phyloP scores from a whole-genome alignment of 2,113 vertebrate species.

The Reinhardtius hippoglossoides region DNA sequence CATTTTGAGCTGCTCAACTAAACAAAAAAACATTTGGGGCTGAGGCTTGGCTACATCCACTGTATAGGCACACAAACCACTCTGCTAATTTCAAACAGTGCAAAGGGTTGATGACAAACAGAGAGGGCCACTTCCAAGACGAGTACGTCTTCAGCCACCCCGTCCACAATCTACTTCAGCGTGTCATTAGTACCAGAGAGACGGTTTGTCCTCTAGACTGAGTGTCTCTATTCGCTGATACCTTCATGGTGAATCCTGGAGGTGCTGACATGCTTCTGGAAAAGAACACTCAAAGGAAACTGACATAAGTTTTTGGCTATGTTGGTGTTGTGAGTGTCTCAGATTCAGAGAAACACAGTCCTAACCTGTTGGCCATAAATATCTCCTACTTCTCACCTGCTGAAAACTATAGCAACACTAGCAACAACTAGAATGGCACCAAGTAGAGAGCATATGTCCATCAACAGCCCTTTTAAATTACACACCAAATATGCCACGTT shows the following conservation, averaged over 20 bases:
- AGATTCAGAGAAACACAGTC: too few relatives aligned
- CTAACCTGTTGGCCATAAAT: too few relatives aligned
- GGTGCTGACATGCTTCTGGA: background rate
- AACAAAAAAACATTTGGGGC: slow-evolving; percentile 42
- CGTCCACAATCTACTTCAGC: slow-evolving; percentile 23
- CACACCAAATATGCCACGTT: background rate
- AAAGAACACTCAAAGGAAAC: too few relatives aligned
- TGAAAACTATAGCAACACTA: background rate
- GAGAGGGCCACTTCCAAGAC: slow-evolving; percentile 21
- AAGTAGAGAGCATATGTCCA: background rate
- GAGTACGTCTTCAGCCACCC: slow-evolving; percentile 31
- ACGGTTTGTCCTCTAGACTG: slow-evolving; percentile 36
- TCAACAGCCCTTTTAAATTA: background rate
- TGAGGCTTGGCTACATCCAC: slow-evolving; percentile 19
- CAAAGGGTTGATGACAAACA: slow-evolving; percentile 13
- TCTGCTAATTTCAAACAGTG: slow-evolving; percentile 36
- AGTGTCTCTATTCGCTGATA: slow-evolving; percentile 15
- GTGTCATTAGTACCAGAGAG: background rate
- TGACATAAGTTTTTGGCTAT: too few relatives aligned
- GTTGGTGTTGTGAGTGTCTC: too few relatives aligned
- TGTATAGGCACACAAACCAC: slow-evolving; percentile 17
- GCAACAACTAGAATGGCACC: background rate
- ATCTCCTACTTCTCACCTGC: too few relatives aligned
- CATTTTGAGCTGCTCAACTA: slow-evolving; percentile 21
- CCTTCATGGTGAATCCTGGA: background rate